Evolutionary conservation across 1,140 invertebrate genomes (phyloP), one percentile per base, ranked within the genome.

Genomic region (Penaeus indicus): DNA sequence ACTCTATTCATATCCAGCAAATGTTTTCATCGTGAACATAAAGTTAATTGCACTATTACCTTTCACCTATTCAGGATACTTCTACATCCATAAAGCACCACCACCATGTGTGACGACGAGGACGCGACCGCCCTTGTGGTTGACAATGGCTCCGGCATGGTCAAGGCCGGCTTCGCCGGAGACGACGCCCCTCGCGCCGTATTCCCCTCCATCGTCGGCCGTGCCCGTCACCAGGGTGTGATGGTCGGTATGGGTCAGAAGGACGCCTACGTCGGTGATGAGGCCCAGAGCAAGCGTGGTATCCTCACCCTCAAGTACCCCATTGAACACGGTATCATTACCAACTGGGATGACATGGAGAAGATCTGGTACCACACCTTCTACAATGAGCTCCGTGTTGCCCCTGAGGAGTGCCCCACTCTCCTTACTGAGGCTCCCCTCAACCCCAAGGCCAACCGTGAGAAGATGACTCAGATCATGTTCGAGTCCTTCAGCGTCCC

Each of bases 271-370:
- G 96, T 98, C 62, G 97, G 97, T 91, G 97, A 98, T 94, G 97
- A 98, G 94, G 97, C 97, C 91, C 96, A 97, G 93, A 96, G 95
- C 94, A 97, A 97, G 94, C 95, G 96, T 95, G 96, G 96, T 94
- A 97, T 97, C 94, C 95, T 97, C 91, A 97, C 96, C 90, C 93
- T 98, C 91, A 97, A 97, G 93, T 98, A 98, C 94, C 97, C 97
- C 90, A 97, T 98, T 94, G 97, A 98, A 93, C 97, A 98, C 94
- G 97, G 97, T 92, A 97, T 98, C 93, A 96, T 98, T 92, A 98
- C 97, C 93, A 98, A 98, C 95, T 98, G 97, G 97, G 97, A 98
- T 92, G 97, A 98, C 93, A 98, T 99, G 97, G 97, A 98, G 94
- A 98, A 98, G 93, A 97, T 98, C 94, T 98, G 97, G 97, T 97